phyloP scores from a whole-genome alignment of 1,140 invertebrate genomes.

The Lanistes nyassanus region DNA sequence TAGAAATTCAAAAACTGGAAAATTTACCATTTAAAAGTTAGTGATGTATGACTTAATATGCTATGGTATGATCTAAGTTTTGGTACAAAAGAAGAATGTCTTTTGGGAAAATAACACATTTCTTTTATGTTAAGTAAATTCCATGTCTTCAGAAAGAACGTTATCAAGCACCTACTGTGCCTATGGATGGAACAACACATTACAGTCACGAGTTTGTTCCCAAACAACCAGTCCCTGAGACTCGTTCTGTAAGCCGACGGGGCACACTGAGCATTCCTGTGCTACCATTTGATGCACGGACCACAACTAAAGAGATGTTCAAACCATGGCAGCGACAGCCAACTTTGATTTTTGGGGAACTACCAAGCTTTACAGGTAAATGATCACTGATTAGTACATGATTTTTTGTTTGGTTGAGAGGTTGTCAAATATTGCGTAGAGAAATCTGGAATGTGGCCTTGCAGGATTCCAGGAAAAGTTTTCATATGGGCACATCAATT shows the following conservation, averaged over 20 bases:
- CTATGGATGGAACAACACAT: conserved; percentile 44
- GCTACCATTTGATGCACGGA: conserved; percentile 55
- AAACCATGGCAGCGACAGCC: conserved; percentile 59
- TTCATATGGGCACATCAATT: too few species aligned
- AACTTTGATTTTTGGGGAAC: conserved; percentile 53
- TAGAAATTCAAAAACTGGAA: too few species aligned
- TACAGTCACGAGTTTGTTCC: conserved; percentile 52
- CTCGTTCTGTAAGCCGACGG: not conserved
- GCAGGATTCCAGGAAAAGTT: too few species aligned
- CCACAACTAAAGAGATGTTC: conserved; percentile 57
- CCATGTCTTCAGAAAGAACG: conserved; percentile 52
- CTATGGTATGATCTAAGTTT: too few species aligned
- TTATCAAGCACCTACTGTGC: conserved; percentile 44
- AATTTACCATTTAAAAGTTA: too few species aligned
- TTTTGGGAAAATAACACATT: not conserved
- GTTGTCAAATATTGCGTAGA: too few species aligned
- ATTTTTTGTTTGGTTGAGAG: not conserved
- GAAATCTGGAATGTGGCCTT: too few species aligned
- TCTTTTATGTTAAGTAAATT: too few species aligned
- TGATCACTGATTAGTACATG: not conserved
- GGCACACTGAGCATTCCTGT: conserved; percentile 33
- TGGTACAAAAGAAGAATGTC: too few species aligned
- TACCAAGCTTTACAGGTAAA: conserved; percentile 61
- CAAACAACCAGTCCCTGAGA: conserved; percentile 35
- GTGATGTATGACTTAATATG: too few species aligned